Conservation (phyloP, 1,140 invertebrate genomes). For the Drosophila miranda region DNA sequence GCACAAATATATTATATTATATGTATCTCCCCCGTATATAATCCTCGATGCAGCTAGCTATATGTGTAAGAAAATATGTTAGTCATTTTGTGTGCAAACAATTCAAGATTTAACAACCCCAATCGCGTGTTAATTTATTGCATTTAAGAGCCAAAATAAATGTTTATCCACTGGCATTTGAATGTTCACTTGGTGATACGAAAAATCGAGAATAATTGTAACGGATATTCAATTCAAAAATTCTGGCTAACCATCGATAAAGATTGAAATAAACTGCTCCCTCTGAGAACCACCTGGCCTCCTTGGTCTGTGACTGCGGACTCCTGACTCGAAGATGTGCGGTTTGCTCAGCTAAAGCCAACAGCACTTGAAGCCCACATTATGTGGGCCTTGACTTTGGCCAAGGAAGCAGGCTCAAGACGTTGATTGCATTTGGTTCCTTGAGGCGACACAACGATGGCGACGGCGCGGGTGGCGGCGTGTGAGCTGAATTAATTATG, state of each 20-base stretch:
- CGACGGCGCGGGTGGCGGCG: no score
- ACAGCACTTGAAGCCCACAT: neutral
- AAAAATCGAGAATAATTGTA: slow-evolving; percentile 56
- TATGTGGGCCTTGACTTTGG: slow-evolving; percentile 26
- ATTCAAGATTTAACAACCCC: slow-evolving; percentile 41
- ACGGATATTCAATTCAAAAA: slow-evolving; percentile 39
- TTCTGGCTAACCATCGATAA: slow-evolving; percentile 26
- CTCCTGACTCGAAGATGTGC: neutral
- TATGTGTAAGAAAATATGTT: slow-evolving; percentile 15
- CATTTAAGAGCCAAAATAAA: neutral
- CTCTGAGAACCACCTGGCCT: slow-evolving; percentile 6
- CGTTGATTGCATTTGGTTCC: slow-evolving; percentile 54
- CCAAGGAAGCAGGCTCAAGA: slow-evolving; percentile 32
- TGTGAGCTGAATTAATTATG: slow-evolving; percentile 65
- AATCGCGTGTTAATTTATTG: neutral
- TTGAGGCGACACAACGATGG: slow-evolving; percentile 12
- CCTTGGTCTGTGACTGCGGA: slow-evolving; percentile 6
- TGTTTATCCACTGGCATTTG: slow-evolving; percentile 43
- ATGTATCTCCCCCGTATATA: neutral
- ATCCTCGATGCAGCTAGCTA: no score
- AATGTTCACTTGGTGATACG: slow-evolving; percentile 54
- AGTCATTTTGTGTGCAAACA: slow-evolving; percentile 17
- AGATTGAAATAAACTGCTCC: slow-evolving; percentile 6
- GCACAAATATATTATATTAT: neutral
- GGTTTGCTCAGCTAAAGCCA: no score